Evolutionary conservation across 2,797 vertebrate genomes (phyloP).

Genomic region (Lepilemur septentrionalis): DNA sequence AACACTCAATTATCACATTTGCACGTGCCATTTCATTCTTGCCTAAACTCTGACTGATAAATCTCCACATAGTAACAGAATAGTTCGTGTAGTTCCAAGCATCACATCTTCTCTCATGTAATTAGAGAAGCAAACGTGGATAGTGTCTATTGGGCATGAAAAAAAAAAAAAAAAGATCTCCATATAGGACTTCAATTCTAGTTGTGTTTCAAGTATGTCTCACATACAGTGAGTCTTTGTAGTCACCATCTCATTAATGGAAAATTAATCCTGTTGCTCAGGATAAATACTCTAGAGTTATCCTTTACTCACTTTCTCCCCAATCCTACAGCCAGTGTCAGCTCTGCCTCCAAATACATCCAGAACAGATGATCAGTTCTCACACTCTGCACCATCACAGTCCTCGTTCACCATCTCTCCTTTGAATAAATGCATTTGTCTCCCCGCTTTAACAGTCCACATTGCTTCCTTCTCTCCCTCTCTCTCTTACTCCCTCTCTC

Average conservation of each 20-base stretch:
- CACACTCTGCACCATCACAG: neutral
- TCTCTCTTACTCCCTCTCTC: too few species aligned
- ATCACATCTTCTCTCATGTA: neutral
- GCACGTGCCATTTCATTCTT: neutral
- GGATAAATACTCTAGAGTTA: neutral
- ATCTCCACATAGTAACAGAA: neutral
- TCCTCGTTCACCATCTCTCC: neutral
- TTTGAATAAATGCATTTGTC: neutral
- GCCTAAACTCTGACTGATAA: neutral
- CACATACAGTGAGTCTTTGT: neutral
- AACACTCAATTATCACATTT: neutral
- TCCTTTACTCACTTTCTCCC: neutral
- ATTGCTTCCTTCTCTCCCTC: too few species aligned
- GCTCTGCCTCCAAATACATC: neutral
- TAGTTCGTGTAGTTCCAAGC: neutral
- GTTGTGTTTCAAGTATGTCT: neutral
- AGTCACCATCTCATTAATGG: neutral
- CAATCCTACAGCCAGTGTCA: neutral
- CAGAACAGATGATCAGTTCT: neutral
- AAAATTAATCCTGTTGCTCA: neutral
- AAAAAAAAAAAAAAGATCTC: neutral
- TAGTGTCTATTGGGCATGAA: too few species aligned
- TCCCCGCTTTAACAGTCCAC: neutral
- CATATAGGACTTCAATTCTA: neutral
- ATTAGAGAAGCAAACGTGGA: neutral